Conservation (phyloP, 2,888 invertebrate genomes). For the Podotricha telesiphe region DNA sequence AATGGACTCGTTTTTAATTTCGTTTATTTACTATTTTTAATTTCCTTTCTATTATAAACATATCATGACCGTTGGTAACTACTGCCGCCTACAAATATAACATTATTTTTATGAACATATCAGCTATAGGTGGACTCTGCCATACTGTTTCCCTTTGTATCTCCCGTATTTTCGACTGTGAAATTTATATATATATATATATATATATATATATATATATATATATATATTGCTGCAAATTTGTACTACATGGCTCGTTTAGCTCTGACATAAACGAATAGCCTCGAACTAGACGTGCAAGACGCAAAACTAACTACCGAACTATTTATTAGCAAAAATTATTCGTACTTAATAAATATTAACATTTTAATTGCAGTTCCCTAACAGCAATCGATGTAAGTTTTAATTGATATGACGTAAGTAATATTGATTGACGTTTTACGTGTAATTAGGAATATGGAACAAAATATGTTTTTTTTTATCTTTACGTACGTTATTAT, state of each 20-base stretch:
- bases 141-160: too few species aligned
- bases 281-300: constrained; percentile 17
- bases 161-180: too few species aligned
- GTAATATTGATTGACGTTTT: constrained; percentile 2
- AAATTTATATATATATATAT: too few species aligned
- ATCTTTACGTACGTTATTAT: too few species aligned
- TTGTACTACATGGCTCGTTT: not conserved
- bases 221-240: not conserved
- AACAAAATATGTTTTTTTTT: too few species aligned
- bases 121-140: too few species aligned
- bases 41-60: not conserved
- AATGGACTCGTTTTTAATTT: too few species aligned
- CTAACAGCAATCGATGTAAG: constrained; percentile 1
- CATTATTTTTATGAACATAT: not conserved
- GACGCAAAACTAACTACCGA: constrained; percentile 25
- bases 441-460: not conserved
- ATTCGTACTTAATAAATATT: constrained; percentile 26
- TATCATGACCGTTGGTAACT: not conserved
- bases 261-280: constrained; percentile 14
- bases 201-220: too few species aligned
- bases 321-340: constrained; percentile 34
- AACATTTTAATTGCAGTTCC: constrained; percentile 27
- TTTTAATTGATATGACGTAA: not conserved
- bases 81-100: not conserved
- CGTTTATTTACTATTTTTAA: too few species aligned